A percentile compares a stretch with the other conserved stretches of the same genome.
Evolutionary conservation across 2,888 invertebrate species (phyloP).

Genomic region (Meloe dianella): DNA sequence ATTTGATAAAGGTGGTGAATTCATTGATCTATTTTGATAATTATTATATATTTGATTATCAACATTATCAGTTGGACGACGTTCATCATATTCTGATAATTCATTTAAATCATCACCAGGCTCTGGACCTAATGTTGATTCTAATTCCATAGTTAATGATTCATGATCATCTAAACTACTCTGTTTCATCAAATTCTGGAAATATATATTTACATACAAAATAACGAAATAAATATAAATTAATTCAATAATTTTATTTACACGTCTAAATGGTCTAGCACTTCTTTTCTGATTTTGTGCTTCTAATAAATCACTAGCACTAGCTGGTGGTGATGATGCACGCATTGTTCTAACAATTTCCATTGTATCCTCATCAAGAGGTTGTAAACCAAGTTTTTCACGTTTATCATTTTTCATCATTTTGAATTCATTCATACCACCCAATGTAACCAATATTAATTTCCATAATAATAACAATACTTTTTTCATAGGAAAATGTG

Average conservation of each 20-base stretch:
- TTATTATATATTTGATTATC: slow-evolving; percentile 50
- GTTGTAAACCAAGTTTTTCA: slow-evolving; percentile 73
- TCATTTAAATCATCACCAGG: slow-evolving; percentile 65
- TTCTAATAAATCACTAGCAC: slow-evolving; percentile 87
- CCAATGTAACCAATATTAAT: slow-evolving; percentile 87
- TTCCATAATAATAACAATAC: slow-evolving; percentile 96
- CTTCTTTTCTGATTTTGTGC: slow-evolving; percentile 81
- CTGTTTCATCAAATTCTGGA: slow-evolving; percentile 86
- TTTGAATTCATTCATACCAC: slow-evolving; percentile 86
- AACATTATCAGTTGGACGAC: slow-evolving; percentile 59
- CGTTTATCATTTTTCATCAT: slow-evolving; percentile 75
- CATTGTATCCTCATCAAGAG: slow-evolving; percentile 89
- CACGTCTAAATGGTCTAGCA: slow-evolving; percentile 73
- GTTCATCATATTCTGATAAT: slow-evolving; percentile 63
- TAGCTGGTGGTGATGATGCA: slow-evolving; percentile 93
- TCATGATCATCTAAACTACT: slow-evolving; percentile 85
- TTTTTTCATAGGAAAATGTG: slow-evolving; percentile 99
- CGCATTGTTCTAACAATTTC: slow-evolving; percentile 94
- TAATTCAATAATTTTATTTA: too few species aligned
- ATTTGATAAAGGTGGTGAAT: slow-evolving; percentile 41
- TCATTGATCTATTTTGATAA: slow-evolving; percentile 49
- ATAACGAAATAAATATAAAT: too few species aligned
- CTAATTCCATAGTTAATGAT: slow-evolving; percentile 74
- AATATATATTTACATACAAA: too few species aligned
- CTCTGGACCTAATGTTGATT: slow-evolving; percentile 66